Percentiles rank a stretch among this genome's conserved stretches.
Evolutionary conservation across 23 tunicate species (phyloP).

Genomic region (Ciona savignyi): DNA sequence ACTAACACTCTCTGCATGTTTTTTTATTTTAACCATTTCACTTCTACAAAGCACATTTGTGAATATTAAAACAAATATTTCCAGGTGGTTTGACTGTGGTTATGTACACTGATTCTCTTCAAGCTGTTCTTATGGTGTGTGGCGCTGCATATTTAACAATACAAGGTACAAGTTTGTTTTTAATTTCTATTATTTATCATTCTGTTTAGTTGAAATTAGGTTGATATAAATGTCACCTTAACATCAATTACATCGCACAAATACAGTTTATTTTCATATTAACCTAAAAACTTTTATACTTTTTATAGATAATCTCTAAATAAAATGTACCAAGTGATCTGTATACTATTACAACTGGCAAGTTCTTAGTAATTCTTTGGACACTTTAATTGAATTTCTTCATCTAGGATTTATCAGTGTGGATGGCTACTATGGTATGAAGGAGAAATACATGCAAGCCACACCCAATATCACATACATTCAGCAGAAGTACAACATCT

Average conservation of each 20-base stretch:
- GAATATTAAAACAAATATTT: too few species aligned
- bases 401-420: slow-evolving; percentile 11
- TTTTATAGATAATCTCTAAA: too few species aligned
- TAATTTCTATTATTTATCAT: too few species aligned
- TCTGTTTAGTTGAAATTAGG: neutral
- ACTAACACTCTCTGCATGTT: too few species aligned
- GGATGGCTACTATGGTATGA: slow-evolving; percentile 41
- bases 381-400: neutral
- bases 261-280: too few species aligned
- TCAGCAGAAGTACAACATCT: slow-evolving; percentile 2
- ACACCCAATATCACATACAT: slow-evolving; percentile 18
- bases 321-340: too few species aligned
- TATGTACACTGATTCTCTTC: slow-evolving; percentile 58
- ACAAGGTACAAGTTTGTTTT: slow-evolving; percentile 29
- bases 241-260: too few species aligned
- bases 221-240: neutral
- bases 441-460: slow-evolving; percentile 17
- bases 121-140: slow-evolving; percentile 44
- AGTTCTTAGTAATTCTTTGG: too few species aligned
- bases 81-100: slow-evolving; percentile 67
- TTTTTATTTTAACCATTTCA: too few species aligned
- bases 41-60: too few species aligned
- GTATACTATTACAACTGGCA: too few species aligned
- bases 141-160: slow-evolving; percentile 46
- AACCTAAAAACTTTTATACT: too few species aligned